phyloP scores from a whole-genome alignment of 2,888 invertebrate species.

The Pristionchus mayeri region DNA sequence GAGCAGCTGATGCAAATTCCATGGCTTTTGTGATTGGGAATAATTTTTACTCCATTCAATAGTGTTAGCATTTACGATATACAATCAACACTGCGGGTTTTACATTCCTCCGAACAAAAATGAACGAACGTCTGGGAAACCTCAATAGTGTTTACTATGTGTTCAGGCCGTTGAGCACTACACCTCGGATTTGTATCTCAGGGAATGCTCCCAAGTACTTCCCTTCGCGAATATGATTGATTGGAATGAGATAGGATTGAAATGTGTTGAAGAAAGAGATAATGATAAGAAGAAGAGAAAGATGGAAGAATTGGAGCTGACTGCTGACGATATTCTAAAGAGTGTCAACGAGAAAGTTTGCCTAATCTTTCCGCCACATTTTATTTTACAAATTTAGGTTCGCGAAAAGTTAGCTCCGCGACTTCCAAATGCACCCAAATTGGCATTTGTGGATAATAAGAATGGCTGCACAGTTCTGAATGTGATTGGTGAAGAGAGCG shows the following conservation, averaged over 20 bases:
- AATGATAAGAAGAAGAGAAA: conserved; percentile 46
- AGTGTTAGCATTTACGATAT: no score
- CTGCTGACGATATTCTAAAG: conserved; percentile 84
- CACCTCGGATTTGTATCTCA: conserved; percentile 87
- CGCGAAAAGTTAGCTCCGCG: not conserved
- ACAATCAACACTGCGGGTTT: no score
- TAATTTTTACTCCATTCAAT: no score
- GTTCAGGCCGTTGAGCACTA: conserved; percentile 84
- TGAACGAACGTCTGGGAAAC: no score
- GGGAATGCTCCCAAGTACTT: conserved; percentile 82
- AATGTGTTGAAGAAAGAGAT: conserved; percentile 76
- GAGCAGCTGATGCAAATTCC: no score
- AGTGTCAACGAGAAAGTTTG: conserved; percentile 78
- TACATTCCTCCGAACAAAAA: no score
- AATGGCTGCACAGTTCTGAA: conserved; percentile 42
- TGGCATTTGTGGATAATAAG: conserved; percentile 45
- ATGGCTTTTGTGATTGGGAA: no score
- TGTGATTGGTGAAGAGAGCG: conserved; percentile 37
- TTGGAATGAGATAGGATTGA: conserved; percentile 89
- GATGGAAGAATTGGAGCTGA: conserved; percentile 47
- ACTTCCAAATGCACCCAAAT: conserved; percentile 49
- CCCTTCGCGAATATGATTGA: conserved; percentile 83
- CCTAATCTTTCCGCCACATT: not conserved
- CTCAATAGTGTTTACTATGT: no score
- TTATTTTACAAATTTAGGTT: conserved; percentile 20